Evolutionary conservation across 2,888 invertebrate genomes (phyloP).

Genomic region (Microctonus aethiopoides): DNA sequence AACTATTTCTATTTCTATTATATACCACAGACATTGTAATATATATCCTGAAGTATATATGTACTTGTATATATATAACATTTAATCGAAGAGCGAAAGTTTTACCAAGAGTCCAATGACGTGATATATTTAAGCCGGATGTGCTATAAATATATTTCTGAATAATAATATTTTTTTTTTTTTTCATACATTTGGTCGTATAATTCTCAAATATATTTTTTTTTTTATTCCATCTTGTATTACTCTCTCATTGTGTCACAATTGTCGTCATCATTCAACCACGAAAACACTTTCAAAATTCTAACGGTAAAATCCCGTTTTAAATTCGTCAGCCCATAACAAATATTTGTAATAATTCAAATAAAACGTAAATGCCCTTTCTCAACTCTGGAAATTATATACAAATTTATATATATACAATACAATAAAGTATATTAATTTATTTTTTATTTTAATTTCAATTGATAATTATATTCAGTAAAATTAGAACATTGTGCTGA

Average conservation of each 20-base stretch:
- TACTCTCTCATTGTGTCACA: not conserved
- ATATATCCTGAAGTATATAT: no score
- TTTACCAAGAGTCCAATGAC: not conserved
- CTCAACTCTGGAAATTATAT: not conserved
- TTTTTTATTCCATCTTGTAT: not conserved
- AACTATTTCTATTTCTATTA: no score
- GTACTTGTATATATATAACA: not conserved
- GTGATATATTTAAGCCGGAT: not conserved
- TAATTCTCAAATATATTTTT: not conserved
- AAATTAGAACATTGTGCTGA: not conserved
- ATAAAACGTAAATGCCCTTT: not conserved
- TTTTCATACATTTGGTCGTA: not conserved
- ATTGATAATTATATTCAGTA: not conserved
- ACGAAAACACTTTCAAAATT: constrained; percentile 9
- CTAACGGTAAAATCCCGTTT: constrained; percentile 17
- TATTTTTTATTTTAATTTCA: not conserved
- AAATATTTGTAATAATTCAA: not conserved
- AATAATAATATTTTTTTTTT: no score
- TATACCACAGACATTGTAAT: not conserved
- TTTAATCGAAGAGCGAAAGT: constrained; percentile 25
- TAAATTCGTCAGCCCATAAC: not conserved
- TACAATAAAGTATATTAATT: no score
- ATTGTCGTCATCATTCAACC: not conserved
- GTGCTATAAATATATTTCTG: not conserved
- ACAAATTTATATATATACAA: no score